Base-by-base conservation (phyloP, 2,888 invertebrate species). In the Vandiemenella viatica region DNA sequence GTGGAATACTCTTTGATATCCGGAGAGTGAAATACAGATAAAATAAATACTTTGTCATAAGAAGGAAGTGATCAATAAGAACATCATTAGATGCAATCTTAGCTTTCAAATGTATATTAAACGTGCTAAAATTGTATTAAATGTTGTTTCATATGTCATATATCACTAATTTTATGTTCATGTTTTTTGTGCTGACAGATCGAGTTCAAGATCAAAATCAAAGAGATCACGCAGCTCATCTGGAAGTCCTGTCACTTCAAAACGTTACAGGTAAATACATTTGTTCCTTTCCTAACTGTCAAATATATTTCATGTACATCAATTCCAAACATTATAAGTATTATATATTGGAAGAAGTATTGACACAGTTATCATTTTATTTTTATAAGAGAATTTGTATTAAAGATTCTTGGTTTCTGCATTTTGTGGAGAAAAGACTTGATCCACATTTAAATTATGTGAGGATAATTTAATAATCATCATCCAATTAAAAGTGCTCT, bases 211-310 rank as follows among this genome's bases (percentile, higher is more conserved):
- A 43, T 52, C 43, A 20, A 57, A 58, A 45, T 59, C 59, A 17
- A 60, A 60, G 45, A 53, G 59, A 46, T 60, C 61, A 1, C 57
- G 58, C 46, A 61, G 61, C 46, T 56, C 53, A 43, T 59, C 61
- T 16, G 55, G 55, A 19, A 60, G 60, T 52, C 61, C 60, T 21
- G 47, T 53, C 4, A 54, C 57, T 20, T 54, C 55, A 20, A 60
- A 59, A 50, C 55, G 57, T 43, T 58, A 58, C 50, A 55, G 59
- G 61, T 61, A 53, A 45, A 5, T 44, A 7, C 23, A 10, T 37
- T 5, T 16, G 16, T 37, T 6, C 21, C 5, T 22, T 2, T 46
- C n/a, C n/a, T n/a, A n/a, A n/a, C n/a, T n/a, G n/a, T n/a, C n/a
- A n/a, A n/a, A n/a, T 22, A 26, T 26, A 8, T 26, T 26, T 8